Conservation (phyloP, 2,113 vertebrate genomes). For the Strigops habroptila region DNA sequence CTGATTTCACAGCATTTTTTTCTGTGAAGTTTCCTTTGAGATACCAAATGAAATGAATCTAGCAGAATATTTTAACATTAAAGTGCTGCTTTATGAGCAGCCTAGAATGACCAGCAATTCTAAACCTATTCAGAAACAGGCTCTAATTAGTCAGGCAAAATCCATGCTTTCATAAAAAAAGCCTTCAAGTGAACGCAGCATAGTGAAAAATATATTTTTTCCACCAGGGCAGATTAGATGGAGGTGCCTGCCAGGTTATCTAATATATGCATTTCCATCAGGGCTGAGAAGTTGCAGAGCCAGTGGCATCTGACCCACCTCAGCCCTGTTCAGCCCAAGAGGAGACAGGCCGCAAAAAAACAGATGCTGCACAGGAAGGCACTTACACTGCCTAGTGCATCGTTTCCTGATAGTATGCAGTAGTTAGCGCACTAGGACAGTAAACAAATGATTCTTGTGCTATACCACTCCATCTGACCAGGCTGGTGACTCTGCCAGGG, state of each 20-base stretch:
- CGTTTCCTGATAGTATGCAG: background rate
- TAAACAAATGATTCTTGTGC: background rate
- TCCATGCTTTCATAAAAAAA: background rate
- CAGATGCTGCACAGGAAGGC: background rate
- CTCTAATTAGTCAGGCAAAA: background rate
- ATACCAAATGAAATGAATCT: background rate
- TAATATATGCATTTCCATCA: background rate
- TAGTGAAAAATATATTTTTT: background rate
- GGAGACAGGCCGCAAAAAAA: background rate
- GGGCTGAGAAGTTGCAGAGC: conserved; percentile 14
- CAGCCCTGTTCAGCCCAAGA: background rate
- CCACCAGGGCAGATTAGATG: background rate
- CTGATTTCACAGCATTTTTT: background rate
- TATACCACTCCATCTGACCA: background rate
- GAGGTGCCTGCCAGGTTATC: background rate
- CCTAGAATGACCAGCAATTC: background rate
- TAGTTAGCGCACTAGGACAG: background rate
- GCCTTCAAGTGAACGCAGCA: background rate
- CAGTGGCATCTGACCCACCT: background rate
- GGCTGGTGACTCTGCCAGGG: background rate
- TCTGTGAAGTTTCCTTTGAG: background rate
- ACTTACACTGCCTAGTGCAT: background rate
- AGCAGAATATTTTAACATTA: background rate
- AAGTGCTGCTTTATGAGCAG: background rate
- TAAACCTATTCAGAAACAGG: background rate